phyloP scores from a whole-genome alignment of 2,888 invertebrate species.

The Tenthredo livida region DNA sequence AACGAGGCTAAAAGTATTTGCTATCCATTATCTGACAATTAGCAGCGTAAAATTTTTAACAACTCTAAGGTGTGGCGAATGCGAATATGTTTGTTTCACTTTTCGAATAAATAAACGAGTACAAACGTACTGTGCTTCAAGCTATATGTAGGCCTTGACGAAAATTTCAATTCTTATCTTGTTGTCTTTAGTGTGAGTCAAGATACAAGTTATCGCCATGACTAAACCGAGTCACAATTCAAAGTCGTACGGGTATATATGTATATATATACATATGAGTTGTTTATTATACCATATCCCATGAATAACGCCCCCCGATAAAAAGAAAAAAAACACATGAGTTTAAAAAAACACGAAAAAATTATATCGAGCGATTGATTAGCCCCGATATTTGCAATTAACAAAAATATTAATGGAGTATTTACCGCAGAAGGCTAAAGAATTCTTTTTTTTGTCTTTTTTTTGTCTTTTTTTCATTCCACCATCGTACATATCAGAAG shows the following conservation, averaged over 20 bases:
- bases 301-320: neutral
- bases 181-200: neutral
- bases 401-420: neutral
- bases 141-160: neutral
- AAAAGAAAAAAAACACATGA: neutral
- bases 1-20: too few species aligned
- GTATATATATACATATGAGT: too few species aligned
- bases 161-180: neutral
- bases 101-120: neutral
- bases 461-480: too few species aligned
- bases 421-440: too few species aligned
- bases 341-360: neutral
- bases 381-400: neutral
- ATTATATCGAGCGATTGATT: neutral
- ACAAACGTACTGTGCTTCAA: neutral
- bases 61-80: neutral
- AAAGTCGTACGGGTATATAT: neutral
- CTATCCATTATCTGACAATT: too few species aligned
- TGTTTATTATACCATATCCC: neutral
- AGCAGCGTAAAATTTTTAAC: too few species aligned
- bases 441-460: too few species aligned
- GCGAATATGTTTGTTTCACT: neutral
- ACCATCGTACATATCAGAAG: too few species aligned
- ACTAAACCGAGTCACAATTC: neutral
- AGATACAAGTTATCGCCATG: conserved; percentile 9